These are phyloP conservation scores for Thinocorus orbignyianus DNA, from an alignment of 2,113 vertebrate species.

Conservation along the genomic window DNA sequence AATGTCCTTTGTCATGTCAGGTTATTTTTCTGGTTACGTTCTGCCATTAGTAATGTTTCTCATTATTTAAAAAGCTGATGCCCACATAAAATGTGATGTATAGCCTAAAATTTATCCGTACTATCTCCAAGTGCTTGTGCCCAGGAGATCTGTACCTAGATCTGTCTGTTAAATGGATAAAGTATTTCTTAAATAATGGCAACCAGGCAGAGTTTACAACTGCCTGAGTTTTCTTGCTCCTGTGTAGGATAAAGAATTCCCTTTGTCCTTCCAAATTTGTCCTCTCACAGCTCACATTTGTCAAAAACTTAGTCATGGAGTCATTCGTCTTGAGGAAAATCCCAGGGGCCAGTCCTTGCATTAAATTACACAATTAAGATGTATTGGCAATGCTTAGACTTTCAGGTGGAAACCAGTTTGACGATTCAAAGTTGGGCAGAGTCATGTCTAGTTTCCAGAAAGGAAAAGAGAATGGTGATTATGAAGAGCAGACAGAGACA, in stretches of 20 bases:
- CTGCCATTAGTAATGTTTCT: background rate
- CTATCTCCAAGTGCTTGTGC: background rate
- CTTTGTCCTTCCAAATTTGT: background rate
- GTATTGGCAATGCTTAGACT: background rate
- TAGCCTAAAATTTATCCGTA: background rate
- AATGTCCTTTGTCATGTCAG: background rate
- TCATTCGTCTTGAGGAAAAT: background rate
- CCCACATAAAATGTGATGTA: background rate
- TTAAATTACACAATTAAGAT: background rate
- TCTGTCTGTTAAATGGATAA: background rate
- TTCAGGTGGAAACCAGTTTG: background rate
- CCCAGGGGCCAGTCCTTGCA: background rate
- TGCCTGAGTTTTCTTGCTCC: background rate
- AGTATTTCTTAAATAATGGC: background rate
- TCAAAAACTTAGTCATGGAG: background rate
- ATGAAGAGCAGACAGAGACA: background rate
- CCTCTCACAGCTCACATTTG: background rate
- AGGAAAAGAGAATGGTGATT: background rate
- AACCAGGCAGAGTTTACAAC: background rate
- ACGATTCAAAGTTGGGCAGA: background rate
- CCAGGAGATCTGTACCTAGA: background rate
- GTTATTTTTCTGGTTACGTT: background rate
- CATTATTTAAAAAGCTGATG: background rate
- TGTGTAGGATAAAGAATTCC: background rate
- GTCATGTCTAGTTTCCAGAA: background rate